A percentile compares a stretch with the other conserved stretches of the same genome.
phyloP scores from a whole-genome alignment of 2,113 vertebrate genomes.

The Patagioenas fasciata region DNA sequence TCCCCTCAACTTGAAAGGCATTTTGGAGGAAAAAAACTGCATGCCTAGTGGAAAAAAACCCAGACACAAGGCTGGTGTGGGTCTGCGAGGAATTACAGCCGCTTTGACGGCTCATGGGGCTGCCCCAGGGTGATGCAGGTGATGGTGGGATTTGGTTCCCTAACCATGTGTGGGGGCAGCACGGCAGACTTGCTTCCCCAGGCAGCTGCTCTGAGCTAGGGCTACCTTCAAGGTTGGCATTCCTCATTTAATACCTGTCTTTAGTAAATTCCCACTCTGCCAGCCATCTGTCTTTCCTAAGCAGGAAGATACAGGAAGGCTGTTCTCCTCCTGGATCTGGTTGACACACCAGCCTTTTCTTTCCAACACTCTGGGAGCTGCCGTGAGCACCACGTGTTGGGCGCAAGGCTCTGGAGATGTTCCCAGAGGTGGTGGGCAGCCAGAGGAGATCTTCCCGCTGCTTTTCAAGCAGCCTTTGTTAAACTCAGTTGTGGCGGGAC shows the following conservation, averaged over 20 bases:
- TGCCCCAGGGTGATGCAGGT: rapidly evolving
- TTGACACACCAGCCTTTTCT: rapidly evolving
- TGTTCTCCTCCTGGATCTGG: background rate
- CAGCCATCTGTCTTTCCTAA: background rate
- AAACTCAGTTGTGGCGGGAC: background rate
- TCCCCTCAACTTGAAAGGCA: background rate
- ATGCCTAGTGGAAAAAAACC: background rate
- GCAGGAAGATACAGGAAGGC: background rate
- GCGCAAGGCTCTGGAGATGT: background rate
- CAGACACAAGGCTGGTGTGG: background rate
- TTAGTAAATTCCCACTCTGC: background rate
- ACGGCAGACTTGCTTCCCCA: background rate
- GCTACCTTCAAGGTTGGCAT: background rate
- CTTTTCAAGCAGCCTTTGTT: constrained; percentile 18
- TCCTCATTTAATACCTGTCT: background rate
- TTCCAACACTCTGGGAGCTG: rapidly evolving
- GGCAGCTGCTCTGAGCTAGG: background rate
- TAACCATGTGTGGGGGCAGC: rapidly evolving
- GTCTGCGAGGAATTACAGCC: background rate
- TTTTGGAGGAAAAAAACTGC: background rate
- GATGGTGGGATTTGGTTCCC: background rate
- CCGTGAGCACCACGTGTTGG: rapidly evolving
- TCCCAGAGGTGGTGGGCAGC: background rate
- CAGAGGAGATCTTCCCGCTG: background rate
- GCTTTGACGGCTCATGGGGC: background rate